Evolutionary conservation across 1,140 invertebrate species (phyloP).

Genomic region (Trichonephila clavipes): DNA sequence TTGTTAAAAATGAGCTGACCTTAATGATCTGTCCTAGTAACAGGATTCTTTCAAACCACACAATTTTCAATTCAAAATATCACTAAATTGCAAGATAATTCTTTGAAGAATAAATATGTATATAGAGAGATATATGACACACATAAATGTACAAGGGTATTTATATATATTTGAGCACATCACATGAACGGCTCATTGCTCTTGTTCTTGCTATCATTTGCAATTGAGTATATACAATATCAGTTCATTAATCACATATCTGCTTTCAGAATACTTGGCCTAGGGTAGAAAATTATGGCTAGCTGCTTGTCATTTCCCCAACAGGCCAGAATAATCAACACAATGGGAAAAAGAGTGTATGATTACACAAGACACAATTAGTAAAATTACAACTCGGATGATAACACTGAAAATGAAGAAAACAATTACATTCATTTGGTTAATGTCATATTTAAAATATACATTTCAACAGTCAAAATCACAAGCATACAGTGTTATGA

Average conservation of each 20-base stretch:
- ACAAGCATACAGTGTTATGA: too few relatives aligned
- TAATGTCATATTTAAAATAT: too few relatives aligned
- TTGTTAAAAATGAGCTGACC: neutral
- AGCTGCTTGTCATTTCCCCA: neutral
- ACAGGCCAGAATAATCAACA: neutral
- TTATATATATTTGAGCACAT: neutral
- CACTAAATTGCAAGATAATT: constrained; percentile 3
- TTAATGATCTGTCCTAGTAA: constrained; percentile 10
- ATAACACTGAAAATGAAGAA: too few relatives aligned
- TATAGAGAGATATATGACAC: constrained; percentile 12
- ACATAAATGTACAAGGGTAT: neutral
- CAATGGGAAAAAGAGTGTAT: neutral
- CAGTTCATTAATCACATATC: constrained; percentile 9
- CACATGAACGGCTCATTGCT: neutral
- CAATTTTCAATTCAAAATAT: neutral
- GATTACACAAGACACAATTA: neutral
- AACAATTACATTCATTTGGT: too few relatives aligned
- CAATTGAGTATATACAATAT: constrained; percentile 1
- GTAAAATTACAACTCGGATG: neutral
- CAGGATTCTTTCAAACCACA: neutral
- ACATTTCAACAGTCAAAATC: too few relatives aligned
- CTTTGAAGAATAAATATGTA: constrained; percentile 14
- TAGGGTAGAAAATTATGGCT: neutral
- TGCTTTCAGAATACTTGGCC: neutral
- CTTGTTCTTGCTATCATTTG: neutral